phyloP scores from a whole-genome alignment of 2,113 vertebrate genomes.

The Periophthalmodon schlosseri region DNA sequence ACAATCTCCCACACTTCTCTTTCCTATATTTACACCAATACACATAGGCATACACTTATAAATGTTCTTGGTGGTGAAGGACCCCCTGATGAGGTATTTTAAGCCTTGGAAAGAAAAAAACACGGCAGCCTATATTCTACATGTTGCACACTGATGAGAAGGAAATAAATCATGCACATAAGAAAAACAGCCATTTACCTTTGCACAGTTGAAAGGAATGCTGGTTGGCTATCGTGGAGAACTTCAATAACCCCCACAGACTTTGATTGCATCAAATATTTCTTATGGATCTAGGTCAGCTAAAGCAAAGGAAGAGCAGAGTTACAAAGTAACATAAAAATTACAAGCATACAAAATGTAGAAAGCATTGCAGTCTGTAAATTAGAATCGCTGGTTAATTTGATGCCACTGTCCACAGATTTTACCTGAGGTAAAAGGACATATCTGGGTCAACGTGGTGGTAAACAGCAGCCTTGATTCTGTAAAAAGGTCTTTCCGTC shows the following conservation, averaged over 20 bases:
- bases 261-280: background rate
- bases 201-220: background rate
- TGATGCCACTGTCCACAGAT: too few relatives aligned
- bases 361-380: background rate
- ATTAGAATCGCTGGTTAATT: background rate
- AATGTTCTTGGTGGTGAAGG: conserved; percentile 2
- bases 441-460: conserved; percentile 31
- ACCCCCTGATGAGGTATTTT: conserved; percentile 44
- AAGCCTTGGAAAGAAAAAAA: conserved; percentile 21
- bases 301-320: background rate
- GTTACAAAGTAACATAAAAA: background rate
- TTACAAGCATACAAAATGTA: background rate
- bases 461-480: conserved; percentile 40
- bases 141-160: background rate
- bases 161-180: conserved; percentile 4
- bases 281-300: conserved; percentile 14
- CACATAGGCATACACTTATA: conserved; percentile 20
- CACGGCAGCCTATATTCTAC: conserved; percentile 1
- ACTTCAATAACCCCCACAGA: background rate
- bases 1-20: conserved; percentile 17
- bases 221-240: background rate
- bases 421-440: background rate
- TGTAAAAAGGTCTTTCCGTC: conserved; percentile 17
- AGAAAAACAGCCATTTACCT: conserved; percentile 2
- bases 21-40: conserved; percentile 7